Conservation (phyloP, 2,797 vertebrate genomes). For the Melanotaenia maccullochi region DNA sequence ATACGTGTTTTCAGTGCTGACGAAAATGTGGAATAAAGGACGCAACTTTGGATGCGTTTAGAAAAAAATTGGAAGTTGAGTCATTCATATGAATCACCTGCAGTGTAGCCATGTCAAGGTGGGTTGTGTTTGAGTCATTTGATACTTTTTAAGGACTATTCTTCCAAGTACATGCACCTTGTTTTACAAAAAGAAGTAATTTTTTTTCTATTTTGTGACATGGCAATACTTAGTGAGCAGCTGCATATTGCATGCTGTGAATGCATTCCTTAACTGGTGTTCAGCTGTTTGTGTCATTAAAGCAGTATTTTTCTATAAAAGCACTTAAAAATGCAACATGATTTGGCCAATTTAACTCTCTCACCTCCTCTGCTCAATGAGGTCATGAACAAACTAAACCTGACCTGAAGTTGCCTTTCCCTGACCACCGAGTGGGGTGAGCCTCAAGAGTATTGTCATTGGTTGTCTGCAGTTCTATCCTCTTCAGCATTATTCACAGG, state of each 20-base stretch:
- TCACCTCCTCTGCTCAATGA: background rate
- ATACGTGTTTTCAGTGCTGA: background rate
- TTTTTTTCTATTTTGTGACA: background rate
- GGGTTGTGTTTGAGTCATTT: background rate
- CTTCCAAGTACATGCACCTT: background rate
- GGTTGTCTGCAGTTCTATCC: constrained; percentile 55
- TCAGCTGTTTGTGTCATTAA: background rate
- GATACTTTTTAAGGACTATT: background rate
- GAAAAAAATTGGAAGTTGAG: background rate
- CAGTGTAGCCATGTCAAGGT: too few species aligned
- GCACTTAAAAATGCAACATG: background rate
- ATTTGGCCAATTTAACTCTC: background rate
- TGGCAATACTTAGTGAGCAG: background rate
- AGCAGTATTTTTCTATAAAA: background rate
- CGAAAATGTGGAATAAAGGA: background rate
- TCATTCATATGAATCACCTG: background rate
- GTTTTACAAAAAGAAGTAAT: background rate
- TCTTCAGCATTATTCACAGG: constrained; percentile 37
- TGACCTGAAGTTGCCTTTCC: constrained; percentile 66
- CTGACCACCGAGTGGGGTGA: constrained; percentile 76
- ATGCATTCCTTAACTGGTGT: background rate
- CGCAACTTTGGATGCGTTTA: background rate
- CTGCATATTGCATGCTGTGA: background rate
- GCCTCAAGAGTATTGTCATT: constrained; percentile 71
- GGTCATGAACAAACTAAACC: constrained; percentile 10